phyloP scores from a whole-genome alignment of 2,888 invertebrate genomes.

The Leuctra nigra region DNA sequence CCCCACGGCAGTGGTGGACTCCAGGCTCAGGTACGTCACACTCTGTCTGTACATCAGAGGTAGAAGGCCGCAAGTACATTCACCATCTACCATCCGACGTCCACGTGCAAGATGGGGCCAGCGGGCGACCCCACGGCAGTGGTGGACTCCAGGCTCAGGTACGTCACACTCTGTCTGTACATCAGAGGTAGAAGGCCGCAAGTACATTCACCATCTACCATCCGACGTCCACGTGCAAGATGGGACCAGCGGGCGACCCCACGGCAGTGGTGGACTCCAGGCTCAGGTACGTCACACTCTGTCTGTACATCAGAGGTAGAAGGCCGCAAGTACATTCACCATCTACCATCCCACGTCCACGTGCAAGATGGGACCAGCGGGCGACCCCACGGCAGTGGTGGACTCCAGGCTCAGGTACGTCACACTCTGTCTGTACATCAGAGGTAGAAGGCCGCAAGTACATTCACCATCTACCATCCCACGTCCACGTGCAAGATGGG shows the following conservation, averaged over 20 bases:
- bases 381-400: constrained; percentile 71
- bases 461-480: constrained; percentile 77
- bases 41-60: too few relatives aligned
- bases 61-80: too few relatives aligned
- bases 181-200: too few relatives aligned
- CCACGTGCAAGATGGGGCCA: constrained; percentile 85
- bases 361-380: constrained; percentile 77
- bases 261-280: constrained; percentile 75
- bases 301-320: too few relatives aligned
- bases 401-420: constrained; percentile 65
- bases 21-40: too few relatives aligned
- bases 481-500: constrained; percentile 85
- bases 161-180: too few relatives aligned
- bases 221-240: constrained; percentile 78
- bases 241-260: constrained; percentile 71
- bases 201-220: constrained; percentile 77
- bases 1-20: constrained; percentile 71
- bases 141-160: constrained; percentile 66
- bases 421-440: too few relatives aligned
- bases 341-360: constrained; percentile 83
- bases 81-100: constrained; percentile 77
- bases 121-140: constrained; percentile 66
- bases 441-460: too few relatives aligned
- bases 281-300: too few relatives aligned
- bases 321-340: constrained; percentile 63